phyloP scores from a whole-genome alignment of 2,113 vertebrate genomes.

The Panthera leo region DNA sequence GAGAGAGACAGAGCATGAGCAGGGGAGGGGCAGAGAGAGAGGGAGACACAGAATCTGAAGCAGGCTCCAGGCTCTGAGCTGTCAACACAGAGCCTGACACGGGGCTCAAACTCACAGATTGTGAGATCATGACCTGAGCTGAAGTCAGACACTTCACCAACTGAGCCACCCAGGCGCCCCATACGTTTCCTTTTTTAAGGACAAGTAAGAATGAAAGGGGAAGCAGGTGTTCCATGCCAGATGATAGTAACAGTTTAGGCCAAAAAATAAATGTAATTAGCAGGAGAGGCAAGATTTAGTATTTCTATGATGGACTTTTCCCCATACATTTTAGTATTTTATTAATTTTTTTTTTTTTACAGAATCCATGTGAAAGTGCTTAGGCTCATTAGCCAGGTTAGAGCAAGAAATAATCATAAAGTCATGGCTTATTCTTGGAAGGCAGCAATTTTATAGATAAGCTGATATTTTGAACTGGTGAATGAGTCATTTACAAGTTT shows the following conservation, averaged over 20 bases:
- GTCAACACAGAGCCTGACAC: no score
- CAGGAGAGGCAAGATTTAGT: not conserved
- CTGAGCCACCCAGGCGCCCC: no score
- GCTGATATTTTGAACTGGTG: not conserved
- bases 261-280: not conserved
- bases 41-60: no score
- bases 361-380: not conserved
- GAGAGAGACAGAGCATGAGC: no score
- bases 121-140: no score
- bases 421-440: not conserved
- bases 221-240: not conserved
- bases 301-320: not conserved
- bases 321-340: not conserved
- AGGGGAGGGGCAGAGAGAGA: no score
- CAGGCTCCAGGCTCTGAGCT: no score
- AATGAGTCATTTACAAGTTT: not conserved
- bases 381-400: not conserved
- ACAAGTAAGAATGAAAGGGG: not conserved
- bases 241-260: not conserved
- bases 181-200: not conserved
- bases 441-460: not conserved
- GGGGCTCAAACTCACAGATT: no score
- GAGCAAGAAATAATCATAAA: not conserved
- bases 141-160: no score
- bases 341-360: not conserved